A percentile compares a stretch with the other conserved stretches of the same genome.
Evolutionary conservation across 2,113 vertebrate genomes (phyloP).

Genomic region (Grus americana): DNA sequence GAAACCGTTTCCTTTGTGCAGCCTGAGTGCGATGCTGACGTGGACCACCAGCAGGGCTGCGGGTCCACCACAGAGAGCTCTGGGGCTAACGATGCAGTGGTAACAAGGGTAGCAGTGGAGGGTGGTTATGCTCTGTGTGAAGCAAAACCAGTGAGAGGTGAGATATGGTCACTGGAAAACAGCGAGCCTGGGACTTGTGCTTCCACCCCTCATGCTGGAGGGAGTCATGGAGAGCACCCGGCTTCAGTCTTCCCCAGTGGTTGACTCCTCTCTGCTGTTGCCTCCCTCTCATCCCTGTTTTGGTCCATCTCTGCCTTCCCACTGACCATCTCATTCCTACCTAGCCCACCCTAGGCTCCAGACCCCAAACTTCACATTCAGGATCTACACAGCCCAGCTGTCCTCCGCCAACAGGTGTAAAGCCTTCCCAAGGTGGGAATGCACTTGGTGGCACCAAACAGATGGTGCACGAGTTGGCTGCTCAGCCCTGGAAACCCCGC

Average conservation of each 20-base stretch:
- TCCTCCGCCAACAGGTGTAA: neutral
- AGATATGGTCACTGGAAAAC: neutral
- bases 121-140: neutral
- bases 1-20: rapidly evolving
- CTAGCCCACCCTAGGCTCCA: neutral
- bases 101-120: rapidly evolving
- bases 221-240: rapidly evolving
- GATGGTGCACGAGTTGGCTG: neutral
- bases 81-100: rapidly evolving
- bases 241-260: neutral
- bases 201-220: neutral
- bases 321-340: rapidly evolving
- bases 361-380: neutral
- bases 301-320: neutral
- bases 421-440: neutral
- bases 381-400: neutral
- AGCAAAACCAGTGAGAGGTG: neutral
- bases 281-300: neutral
- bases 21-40: rapidly evolving
- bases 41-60: too few species aligned
- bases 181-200: rapidly evolving
- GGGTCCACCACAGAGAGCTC: neutral
- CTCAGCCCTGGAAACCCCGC: neutral
- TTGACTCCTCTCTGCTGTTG: neutral
- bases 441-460: neutral